Percentiles rank a stretch among this genome's conserved stretches.
phyloP scores from a whole-genome alignment of 1,140 invertebrate genomes.

The Brachionus manjavacas region DNA sequence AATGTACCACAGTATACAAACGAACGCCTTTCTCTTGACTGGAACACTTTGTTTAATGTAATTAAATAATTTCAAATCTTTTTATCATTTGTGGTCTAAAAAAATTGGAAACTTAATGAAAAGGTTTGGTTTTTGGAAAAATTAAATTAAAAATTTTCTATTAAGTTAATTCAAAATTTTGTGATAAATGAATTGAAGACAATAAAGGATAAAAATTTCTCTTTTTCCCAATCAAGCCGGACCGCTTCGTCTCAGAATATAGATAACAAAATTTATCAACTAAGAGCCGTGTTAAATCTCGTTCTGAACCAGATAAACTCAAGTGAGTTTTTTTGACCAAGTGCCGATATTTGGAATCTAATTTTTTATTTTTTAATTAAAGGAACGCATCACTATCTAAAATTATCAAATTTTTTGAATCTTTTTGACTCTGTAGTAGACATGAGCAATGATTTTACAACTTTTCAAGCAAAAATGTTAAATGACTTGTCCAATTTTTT shows the following conservation, averaged over 20 bases:
- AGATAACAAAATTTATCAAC: slow-evolving; percentile 35
- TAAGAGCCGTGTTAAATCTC: background rate
- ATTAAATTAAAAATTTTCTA: background rate
- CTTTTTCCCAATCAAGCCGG: background rate
- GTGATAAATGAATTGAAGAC: slow-evolving; percentile 6
- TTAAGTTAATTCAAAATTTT: slow-evolving; percentile 18
- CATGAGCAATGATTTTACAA: background rate
- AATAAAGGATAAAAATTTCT: background rate
- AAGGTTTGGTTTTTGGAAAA: background rate
- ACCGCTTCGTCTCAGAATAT: background rate
- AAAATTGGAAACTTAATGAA: background rate
- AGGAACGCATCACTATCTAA: background rate
- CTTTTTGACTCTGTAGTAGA: background rate
- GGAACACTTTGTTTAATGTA: slow-evolving; percentile 10
- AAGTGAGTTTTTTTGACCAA: background rate
- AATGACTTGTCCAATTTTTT: slow-evolving; percentile 29
- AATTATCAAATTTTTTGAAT: slow-evolving; percentile 8
- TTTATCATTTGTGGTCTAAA: background rate
- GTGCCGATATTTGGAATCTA: background rate
- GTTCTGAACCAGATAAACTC: slow-evolving; percentile 16
- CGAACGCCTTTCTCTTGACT: background rate
- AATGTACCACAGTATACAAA: background rate
- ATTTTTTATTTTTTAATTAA: background rate
- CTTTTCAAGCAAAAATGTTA: background rate
- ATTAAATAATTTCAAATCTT: background rate